Evolutionary conservation across 2,113 vertebrate genomes (phyloP).

Genomic region (Clarias gariepinus): DNA sequence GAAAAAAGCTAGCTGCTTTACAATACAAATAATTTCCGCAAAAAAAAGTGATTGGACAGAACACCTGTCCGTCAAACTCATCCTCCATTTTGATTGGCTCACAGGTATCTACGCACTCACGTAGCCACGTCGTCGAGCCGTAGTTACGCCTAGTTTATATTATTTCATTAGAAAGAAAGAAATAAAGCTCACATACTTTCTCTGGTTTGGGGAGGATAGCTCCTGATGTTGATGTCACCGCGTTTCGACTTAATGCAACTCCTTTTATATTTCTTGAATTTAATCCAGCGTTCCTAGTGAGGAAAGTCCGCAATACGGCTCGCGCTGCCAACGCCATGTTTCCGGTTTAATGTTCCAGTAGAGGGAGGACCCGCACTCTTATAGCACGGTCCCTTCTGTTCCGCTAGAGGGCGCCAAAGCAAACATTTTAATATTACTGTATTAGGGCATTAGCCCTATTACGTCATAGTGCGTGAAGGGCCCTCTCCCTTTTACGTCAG

Average conservation of each 20-base stretch:
- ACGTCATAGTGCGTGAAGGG: too few species aligned
- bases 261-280: conserved; percentile 15
- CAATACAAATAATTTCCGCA: background rate
- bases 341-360: background rate
- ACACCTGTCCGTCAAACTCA: background rate
- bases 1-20: background rate
- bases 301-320: conserved; percentile 7
- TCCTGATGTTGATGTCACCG: conserved; percentile 37
- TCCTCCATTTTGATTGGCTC: conserved; percentile 34
- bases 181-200: conserved; percentile 33
- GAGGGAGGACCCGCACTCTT: background rate
- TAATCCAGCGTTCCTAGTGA: conserved; percentile 1
- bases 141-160: background rate
- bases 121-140: background rate
- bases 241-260: conserved; percentile 16
- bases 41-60: background rate
- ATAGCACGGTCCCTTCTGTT: too few species aligned
- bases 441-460: too few species aligned
- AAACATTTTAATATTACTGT: too few species aligned
- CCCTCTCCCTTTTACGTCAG: too few species aligned
- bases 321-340: conserved; percentile 39
- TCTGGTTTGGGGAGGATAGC: conserved; percentile 44
- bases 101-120: background rate
- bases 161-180: background rate
- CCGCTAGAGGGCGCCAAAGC: background rate